A percentile compares a stretch with the other conserved stretches of the same genome.
These are phyloP conservation scores for Drosophila setosimentum DNA, from an alignment of 2,888 invertebrate genomes.

Conservation along the genomic window DNA sequence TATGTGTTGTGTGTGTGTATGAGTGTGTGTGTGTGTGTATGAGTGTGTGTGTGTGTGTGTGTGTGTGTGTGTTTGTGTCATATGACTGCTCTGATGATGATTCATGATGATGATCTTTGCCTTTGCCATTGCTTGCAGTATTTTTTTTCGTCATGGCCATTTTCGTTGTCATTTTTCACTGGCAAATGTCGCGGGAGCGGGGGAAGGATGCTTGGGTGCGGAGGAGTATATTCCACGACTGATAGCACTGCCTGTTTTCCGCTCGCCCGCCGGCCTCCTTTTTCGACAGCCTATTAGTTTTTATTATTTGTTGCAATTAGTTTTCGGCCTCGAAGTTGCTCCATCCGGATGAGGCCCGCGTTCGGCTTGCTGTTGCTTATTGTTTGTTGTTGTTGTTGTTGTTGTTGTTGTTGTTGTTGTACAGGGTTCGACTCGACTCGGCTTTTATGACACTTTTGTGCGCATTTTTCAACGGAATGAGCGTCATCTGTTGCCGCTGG, in stretches of 20 bases:
- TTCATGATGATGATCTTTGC: slow-evolving; percentile 77
- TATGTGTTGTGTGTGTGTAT: slow-evolving; percentile 24
- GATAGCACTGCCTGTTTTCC: slow-evolving; percentile 14
- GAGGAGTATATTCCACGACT: slow-evolving; percentile 8
- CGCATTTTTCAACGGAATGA: slow-evolving; percentile 78
- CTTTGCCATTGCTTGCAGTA: slow-evolving; percentile 71
- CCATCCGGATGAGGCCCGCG: slow-evolving; percentile 12
- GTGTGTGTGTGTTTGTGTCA: slow-evolving; percentile 38
- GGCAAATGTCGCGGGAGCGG: slow-evolving; percentile 32
- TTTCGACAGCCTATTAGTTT: slow-evolving; percentile 82
- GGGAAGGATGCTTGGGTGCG: neutral
- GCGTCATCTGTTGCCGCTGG: slow-evolving; percentile 76
- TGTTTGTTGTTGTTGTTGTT: slow-evolving; percentile 2
- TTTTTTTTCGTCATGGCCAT: slow-evolving; percentile 46
- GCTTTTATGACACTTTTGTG: slow-evolving; percentile 76
- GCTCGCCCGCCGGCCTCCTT: slow-evolving; percentile 40
- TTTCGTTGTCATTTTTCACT: slow-evolving; percentile 77
- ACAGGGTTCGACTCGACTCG: slow-evolving; percentile 12
- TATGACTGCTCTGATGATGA: slow-evolving; percentile 70
- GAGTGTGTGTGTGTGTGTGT: slow-evolving; percentile 25
- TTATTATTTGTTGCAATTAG: slow-evolving; percentile 81
- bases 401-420: slow-evolving; percentile 3
- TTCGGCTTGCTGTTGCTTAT: slow-evolving; percentile 12
- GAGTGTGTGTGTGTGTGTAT: slow-evolving; percentile 36
- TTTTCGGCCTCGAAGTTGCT: slow-evolving; percentile 57